Evolutionary conservation across 2,888 invertebrate species (phyloP), one percentile per base, ranked within the genome.

Genomic region (Xestia ashworthii): DNA sequence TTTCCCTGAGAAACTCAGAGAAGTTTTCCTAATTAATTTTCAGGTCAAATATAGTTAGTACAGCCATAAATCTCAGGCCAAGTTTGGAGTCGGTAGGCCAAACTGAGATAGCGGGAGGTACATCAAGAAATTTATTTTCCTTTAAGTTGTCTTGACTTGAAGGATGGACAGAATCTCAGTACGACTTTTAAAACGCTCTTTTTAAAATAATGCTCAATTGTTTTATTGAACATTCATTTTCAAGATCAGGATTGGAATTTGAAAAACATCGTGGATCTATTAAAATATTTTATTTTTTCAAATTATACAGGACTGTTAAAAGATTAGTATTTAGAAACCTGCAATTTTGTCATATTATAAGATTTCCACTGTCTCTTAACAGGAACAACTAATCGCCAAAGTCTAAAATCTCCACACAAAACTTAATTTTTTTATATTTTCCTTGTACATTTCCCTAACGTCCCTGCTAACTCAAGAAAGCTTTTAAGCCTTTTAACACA

Each of bases 41-140:
- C 82, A 87, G 87, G 90, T 90, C 90, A 90, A 90, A 89, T 91
- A 90, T 90, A 90, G 90, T 91, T 89, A 82, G 88, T 83, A 86
- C 85, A 82, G 87, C 84, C 83, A 91, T 91, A 92, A 91, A 92
- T 91, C 87, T 89, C 32, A 73, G 69, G 32, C 53, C 76, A 91
- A 91, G 83, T 92, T 92, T 86, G 78, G 78, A 90, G 87, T 88
- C 80, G 85, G 88, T 86, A 88, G 86, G 85, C 88, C 78, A 81
- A 86, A 87, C 88, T 87, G 84, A 89, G 88, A 87, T 85, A 83
- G 80, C 77, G 85, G 66, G 64, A 78, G 80, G 76, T 84, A 82
- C 76, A 74, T 81, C 84, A 82, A 64, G 58, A 75, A 83, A 83
- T 86, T 76, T 82, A 82, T 80, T 81, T 78, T 64, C 71, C 69